These are phyloP conservation scores for Pomacea maculata DNA, from an alignment of 1,140 invertebrate species.

Conservation along the genomic window DNA sequence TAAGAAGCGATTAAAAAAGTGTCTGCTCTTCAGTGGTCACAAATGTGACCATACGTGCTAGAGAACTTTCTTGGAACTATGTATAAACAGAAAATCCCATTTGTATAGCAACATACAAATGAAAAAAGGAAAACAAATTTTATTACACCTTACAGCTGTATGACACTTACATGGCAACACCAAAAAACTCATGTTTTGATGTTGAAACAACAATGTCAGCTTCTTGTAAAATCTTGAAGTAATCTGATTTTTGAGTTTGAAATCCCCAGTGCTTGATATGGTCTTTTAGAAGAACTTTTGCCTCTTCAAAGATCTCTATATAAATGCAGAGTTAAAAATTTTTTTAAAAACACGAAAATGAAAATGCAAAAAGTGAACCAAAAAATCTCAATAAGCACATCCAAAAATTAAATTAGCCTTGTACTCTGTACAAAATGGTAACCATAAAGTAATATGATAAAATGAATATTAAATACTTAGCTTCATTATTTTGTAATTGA, in stretches of 20 bases:
- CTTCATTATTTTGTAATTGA: too few relatives aligned
- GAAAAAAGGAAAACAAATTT: neutral
- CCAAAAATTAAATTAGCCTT: too few relatives aligned
- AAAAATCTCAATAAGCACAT: too few relatives aligned
- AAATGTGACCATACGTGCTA: too few relatives aligned
- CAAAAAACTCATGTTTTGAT: constrained; percentile 81
- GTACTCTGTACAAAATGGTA: too few relatives aligned
- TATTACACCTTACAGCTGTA: neutral
- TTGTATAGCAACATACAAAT: neutral
- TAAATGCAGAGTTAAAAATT: too few relatives aligned
- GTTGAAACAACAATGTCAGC: constrained; percentile 78
- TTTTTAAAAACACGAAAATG: neutral
- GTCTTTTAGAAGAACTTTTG: constrained; percentile 66
- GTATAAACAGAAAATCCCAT: neutral
- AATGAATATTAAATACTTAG: too few relatives aligned
- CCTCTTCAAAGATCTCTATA: constrained; percentile 62
- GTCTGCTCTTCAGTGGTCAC: too few relatives aligned
- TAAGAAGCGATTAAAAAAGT: too few relatives aligned
- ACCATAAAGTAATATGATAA: too few relatives aligned
- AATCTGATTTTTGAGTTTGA: constrained; percentile 70
- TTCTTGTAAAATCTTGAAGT: constrained; percentile 69
- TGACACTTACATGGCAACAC: constrained; percentile 74
- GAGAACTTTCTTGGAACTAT: neutral
- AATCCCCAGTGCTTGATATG: constrained; percentile 74
- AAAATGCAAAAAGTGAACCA: neutral